Percentiles rank a stretch among this genome's conserved stretches.
Evolutionary conservation across 2,113 vertebrate species (phyloP).

Genomic region (Coptodon rendalli): DNA sequence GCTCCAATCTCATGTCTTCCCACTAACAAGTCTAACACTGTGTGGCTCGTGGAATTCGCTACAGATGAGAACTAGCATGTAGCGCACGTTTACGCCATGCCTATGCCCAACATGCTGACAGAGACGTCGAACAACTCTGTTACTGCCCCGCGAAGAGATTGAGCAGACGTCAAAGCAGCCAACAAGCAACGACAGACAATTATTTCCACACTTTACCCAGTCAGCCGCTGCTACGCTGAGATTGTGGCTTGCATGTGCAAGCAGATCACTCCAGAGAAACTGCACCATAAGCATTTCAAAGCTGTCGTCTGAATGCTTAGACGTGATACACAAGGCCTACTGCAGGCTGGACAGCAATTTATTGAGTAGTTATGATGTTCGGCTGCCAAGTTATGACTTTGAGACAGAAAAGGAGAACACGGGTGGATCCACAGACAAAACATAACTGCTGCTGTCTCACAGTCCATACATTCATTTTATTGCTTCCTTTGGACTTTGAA

Average conservation of each 20-base stretch:
- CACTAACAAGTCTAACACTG: slow-evolving; percentile 2
- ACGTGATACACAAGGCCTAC: slow-evolving; percentile 32
- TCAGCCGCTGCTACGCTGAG: slow-evolving; percentile 52
- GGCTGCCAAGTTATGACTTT: slow-evolving; percentile 37
- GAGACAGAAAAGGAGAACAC: background rate
- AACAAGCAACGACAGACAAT: slow-evolving; percentile 61
- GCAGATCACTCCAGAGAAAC: slow-evolving; percentile 52
- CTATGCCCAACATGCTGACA: slow-evolving; percentile 4
- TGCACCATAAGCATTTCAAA: slow-evolving; percentile 56
- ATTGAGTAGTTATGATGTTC: slow-evolving; percentile 47
- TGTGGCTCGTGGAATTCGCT: background rate
- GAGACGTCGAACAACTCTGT: slow-evolving; percentile 52
- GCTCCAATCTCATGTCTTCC: slow-evolving; percentile 8
- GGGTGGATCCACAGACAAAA: slow-evolving; percentile 17
- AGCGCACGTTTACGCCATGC: background rate
- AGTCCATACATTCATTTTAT: background rate
- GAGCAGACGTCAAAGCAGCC: slow-evolving; percentile 50
- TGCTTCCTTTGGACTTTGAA: background rate
- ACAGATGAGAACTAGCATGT: slow-evolving; percentile 34
- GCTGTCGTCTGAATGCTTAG: slow-evolving; percentile 47
- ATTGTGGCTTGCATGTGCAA: slow-evolving; percentile 54
- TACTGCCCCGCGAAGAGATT: slow-evolving; percentile 44
- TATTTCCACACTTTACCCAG: slow-evolving; percentile 53
- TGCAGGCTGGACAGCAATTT: slow-evolving; percentile 49
- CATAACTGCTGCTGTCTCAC: slow-evolving; percentile 4